Percentiles rank a stretch among this genome's conserved stretches.
These are phyloP conservation scores for Salvelinus alpinus DNA, from an alignment of 2,113 vertebrate species.

Conservation along the genomic window DNA sequence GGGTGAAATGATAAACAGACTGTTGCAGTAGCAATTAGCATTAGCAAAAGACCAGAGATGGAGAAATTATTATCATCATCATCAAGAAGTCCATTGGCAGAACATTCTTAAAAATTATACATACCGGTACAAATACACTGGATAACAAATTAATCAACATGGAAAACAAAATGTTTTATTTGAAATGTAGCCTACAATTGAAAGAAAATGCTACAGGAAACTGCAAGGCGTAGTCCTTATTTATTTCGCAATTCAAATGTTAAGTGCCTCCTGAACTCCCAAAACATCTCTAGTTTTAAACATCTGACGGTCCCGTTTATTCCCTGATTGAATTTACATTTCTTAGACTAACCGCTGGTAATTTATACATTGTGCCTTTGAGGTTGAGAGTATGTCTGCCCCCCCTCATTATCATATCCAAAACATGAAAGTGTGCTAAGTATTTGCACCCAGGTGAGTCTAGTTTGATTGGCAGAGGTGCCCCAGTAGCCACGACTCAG, in stretches of 20 bases:
- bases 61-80: too few species aligned
- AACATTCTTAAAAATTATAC: not conserved
- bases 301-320: not conserved
- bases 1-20: too few species aligned
- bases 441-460: conserved; percentile 16
- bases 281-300: not conserved
- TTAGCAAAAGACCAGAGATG: too few species aligned
- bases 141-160: not conserved
- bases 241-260: not conserved
- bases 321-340: conserved; percentile 2
- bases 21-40: too few species aligned
- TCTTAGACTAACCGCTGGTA: not conserved
- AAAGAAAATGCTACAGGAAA: too few species aligned
- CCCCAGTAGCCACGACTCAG: not conserved
- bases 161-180: not conserved
- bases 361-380: not conserved
- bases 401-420: not conserved
- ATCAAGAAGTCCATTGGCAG: conserved; percentile 38
- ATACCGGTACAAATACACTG: not conserved
- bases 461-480: conserved; percentile 7
- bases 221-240: not conserved
- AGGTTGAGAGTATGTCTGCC: not conserved
- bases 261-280: not conserved
- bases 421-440: not conserved
- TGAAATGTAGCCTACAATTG: too few species aligned